Conservation (phyloP, 2,113 vertebrate species). For the Chlorodrepanis virens region DNA sequence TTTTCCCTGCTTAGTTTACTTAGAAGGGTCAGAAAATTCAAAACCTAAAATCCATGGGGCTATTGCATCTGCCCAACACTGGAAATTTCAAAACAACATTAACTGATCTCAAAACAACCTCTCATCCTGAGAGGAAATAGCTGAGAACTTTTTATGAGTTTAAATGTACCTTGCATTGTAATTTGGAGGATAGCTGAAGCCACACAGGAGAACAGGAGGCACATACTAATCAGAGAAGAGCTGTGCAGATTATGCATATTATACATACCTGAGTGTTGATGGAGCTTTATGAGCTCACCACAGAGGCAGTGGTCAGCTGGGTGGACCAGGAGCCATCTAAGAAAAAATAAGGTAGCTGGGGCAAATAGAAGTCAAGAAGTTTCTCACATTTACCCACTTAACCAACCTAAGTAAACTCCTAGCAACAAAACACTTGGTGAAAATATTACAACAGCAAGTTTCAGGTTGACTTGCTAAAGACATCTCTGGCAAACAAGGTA, state of each 20-base stretch:
- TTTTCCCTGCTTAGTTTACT: background rate
- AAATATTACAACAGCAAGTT: background rate
- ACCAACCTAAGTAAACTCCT: background rate
- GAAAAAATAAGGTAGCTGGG: background rate
- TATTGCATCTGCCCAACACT: background rate
- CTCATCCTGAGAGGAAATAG: background rate
- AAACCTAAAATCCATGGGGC: background rate
- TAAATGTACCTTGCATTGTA: background rate
- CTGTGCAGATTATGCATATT: background rate
- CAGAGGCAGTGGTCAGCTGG: background rate
- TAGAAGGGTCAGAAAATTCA: background rate
- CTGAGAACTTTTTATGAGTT: background rate
- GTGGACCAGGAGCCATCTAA: background rate
- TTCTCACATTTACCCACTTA: background rate
- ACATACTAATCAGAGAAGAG: background rate
- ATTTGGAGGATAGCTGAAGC: background rate
- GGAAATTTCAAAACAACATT: background rate
- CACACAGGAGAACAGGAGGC: background rate
- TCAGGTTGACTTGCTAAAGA: slow-evolving; percentile 18
- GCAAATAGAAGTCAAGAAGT: background rate
- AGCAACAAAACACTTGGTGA: background rate
- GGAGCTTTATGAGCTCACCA: background rate
- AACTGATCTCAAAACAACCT: background rate
- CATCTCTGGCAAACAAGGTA: background rate
- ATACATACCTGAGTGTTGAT: background rate